Evolutionary conservation across 2,888 invertebrate genomes (phyloP).

Genomic region (Tipula helvola): DNA sequence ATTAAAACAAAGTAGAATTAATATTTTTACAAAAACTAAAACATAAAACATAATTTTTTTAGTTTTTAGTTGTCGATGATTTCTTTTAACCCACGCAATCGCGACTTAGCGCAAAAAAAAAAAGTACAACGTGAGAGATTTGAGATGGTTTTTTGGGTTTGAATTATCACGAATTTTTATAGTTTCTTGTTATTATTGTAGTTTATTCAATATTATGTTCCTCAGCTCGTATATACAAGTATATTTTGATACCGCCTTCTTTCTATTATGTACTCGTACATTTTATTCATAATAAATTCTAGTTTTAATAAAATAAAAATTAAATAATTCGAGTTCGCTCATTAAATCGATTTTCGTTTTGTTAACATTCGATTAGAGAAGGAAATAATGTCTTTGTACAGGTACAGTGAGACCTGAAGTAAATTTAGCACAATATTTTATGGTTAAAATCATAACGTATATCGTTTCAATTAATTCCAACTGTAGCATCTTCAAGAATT

Average conservation of each 20-base stretch:
- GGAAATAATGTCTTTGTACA: background rate
- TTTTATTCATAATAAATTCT: background rate
- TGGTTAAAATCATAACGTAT: background rate
- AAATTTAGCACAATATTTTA: background rate
- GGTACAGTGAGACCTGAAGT: background rate
- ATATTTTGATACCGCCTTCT: background rate
- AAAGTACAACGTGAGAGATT: background rate
- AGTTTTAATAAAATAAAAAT: background rate
- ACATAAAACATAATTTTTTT: background rate
- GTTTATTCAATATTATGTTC: background rate
- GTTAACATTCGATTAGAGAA: background rate
- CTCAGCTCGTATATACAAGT: background rate
- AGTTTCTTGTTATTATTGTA: background rate
- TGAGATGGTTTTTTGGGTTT: background rate
- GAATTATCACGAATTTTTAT: background rate
- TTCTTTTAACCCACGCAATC: background rate
- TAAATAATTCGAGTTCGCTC: background rate
- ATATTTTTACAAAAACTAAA: background rate
- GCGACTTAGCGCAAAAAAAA: background rate
- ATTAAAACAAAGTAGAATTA: constrained; percentile 4
- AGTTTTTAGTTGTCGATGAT: background rate
- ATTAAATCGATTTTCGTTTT: background rate
- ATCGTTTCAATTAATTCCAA: background rate
- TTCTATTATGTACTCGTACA: background rate
- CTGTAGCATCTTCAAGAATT: background rate